phyloP scores from a whole-genome alignment of 2,113 vertebrate genomes.

The Brienomyrus longianalis region DNA sequence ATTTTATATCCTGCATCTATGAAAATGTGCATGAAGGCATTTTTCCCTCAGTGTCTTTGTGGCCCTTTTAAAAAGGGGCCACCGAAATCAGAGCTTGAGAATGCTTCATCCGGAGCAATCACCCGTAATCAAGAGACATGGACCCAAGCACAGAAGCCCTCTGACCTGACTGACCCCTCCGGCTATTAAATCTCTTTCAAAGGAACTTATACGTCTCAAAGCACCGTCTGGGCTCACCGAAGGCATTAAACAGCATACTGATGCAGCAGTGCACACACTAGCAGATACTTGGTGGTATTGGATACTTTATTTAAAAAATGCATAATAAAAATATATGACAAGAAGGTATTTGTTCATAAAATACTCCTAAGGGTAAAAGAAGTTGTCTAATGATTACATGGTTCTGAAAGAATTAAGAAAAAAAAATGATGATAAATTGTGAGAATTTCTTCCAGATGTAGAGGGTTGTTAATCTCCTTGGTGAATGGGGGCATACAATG shows the following conservation, averaged over 20 bases:
- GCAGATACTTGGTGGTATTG: background rate
- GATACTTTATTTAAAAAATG: background rate
- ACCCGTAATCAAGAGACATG: background rate
- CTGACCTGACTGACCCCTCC: background rate
- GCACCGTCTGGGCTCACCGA: background rate
- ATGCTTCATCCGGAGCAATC: background rate
- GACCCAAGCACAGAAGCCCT: background rate
- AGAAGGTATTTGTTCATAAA: background rate
- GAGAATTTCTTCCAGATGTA: slow-evolving; percentile 44
- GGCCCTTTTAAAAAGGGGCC: background rate
- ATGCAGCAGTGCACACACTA: background rate
- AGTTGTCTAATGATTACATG: background rate
- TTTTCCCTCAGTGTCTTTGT: background rate
- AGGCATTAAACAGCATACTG: background rate
- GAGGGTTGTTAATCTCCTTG: slow-evolving; percentile 26
- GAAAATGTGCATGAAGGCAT: background rate
- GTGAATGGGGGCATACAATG: slow-evolving; percentile 12
- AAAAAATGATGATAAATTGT: slow-evolving; percentile 26
- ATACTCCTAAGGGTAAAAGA: background rate
- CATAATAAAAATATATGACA: background rate
- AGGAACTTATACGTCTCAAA: background rate
- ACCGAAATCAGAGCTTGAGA: background rate
- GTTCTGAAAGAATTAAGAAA: background rate
- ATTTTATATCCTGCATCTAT: background rate
- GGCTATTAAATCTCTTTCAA: background rate